Percentiles rank a stretch among this genome's conserved stretches.
These are phyloP conservation scores for Valencia hispanica DNA, from an alignment of 2,797 vertebrate genomes.

Conservation along the genomic window DNA sequence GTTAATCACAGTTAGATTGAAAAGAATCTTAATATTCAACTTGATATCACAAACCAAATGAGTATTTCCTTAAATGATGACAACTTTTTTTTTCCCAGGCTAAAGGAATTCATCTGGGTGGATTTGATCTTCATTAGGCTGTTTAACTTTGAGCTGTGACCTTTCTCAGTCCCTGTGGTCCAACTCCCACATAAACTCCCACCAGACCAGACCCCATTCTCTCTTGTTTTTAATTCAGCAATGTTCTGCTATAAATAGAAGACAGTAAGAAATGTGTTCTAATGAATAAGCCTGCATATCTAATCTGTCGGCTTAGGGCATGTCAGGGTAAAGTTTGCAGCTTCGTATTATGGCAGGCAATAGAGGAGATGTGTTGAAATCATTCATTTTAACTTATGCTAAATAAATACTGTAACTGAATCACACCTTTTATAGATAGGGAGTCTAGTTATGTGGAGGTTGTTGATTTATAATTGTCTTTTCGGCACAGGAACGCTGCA, in stretches of 20 bases:
- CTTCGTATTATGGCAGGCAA: slow-evolving; percentile 11
- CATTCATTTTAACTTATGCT: not conserved
- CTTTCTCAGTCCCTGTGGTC: slow-evolving; percentile 52
- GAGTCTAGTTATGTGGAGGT: slow-evolving; percentile 11
- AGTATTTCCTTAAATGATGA: slow-evolving; percentile 14
- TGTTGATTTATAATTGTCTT: slow-evolving; percentile 40
- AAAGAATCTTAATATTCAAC: not conserved
- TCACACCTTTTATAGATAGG: slow-evolving; percentile 5
- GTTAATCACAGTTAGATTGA: not conserved
- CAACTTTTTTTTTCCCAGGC: slow-evolving; percentile 50
- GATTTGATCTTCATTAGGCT: slow-evolving; percentile 45
- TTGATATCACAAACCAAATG: slow-evolving; percentile 8
- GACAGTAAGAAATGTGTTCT: not conserved
- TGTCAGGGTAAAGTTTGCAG: not conserved
- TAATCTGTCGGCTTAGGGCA: slow-evolving; percentile 22
- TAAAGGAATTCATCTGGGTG: slow-evolving; percentile 53
- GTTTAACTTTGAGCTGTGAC: slow-evolving; percentile 50
- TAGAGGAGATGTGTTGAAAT: not conserved
- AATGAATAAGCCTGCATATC: slow-evolving; percentile 20
- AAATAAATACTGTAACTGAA: slow-evolving; percentile 2
- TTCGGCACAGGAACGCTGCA: slow-evolving; percentile 88
- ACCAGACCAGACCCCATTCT: slow-evolving; percentile 38
- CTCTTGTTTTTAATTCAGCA: slow-evolving; percentile 27
- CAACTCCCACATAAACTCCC: slow-evolving; percentile 57
- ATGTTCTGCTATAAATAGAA: slow-evolving; percentile 32